Base-by-base conservation (phyloP, 2,888 invertebrate species). In the Morpho deidamia region DNA sequence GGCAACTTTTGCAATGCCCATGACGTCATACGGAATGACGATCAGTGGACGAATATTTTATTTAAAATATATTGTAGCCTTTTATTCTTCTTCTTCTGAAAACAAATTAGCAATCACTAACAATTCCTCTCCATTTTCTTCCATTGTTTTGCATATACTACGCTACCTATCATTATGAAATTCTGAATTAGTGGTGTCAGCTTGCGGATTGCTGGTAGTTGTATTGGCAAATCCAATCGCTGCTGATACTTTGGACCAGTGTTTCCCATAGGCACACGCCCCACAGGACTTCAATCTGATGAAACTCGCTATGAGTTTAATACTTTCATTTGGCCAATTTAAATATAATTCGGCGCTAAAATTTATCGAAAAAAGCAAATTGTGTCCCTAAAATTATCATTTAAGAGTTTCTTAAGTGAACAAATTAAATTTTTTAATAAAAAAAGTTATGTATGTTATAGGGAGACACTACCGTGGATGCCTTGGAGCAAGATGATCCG, bases 1-100 rank as follows among this genome's bases (percentile, higher is more conserved):
- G 47, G 47, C 47, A 70, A 65, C 67, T 70, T 65, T 66, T 67
- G 64, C 65, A 65, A 67, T 62, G 59, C 56, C 64, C 57, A 55
- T 48, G 48, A 35, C 40, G 48, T 48, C 48, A 48, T 48, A 41
- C 41, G 41, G 33, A 48, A 41, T 48, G 41, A 39, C 48, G 40
- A 48, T 39, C 39, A 45, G 45, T 34, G 34, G 45, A 34, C 11
- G 4, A 4, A 23, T 5, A n/a, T 23, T 5, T 23, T 23, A 3
- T 23, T 23, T 0, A 23, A 23, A 5, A 23, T 23, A 23, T 23
- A 23, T 23, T 23, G 23, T 23, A 23, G 4, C 8, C 8, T 4
- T 1, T 8, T 11, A n/a, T 40, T 10, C 0, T 40, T 11, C n/a
- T 39, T 11, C 39, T 39, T 7, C 10, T 39, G n/a, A n/a, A 10